A percentile compares a stretch with the other conserved stretches of the same genome.
Evolutionary conservation across 2,888 invertebrate species (phyloP).

Genomic region (Sepioteuthis lessoniana): DNA sequence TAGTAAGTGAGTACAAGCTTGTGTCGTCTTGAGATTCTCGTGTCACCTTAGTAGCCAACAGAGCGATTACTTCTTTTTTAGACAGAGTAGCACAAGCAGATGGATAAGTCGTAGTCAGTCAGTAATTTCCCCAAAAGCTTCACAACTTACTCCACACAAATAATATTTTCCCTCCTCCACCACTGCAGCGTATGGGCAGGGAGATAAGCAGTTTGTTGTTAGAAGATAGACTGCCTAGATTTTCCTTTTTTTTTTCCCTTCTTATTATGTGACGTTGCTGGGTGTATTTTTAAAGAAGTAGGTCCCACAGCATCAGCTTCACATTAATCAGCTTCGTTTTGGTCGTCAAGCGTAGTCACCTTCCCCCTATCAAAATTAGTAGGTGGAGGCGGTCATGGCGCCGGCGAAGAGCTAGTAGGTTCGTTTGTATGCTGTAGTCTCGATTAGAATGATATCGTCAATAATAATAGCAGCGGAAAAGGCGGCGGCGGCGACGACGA

Average conservation of each 20-base stretch:
- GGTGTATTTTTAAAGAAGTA: conserved; percentile 33
- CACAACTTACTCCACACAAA: background rate
- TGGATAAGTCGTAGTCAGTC: conserved; percentile 33
- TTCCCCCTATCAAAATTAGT: conserved; percentile 36
- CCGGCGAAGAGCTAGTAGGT: conserved; percentile 41
- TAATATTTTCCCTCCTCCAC: conserved; percentile 15
- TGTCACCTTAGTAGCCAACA: background rate
- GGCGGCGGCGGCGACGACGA: background rate
- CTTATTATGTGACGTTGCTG: conserved; percentile 8
- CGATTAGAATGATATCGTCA: conserved; percentile 40
- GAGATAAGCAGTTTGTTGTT: conserved; percentile 6
- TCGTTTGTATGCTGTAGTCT: conserved; percentile 37
- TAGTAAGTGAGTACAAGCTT: background rate
- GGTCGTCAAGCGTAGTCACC: conserved; percentile 39
- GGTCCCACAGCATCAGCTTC: conserved; percentile 24
- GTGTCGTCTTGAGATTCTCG: conserved; percentile 20
- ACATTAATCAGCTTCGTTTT: background rate
- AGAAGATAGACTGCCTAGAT: background rate
- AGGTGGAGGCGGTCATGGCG: conserved; percentile 46
- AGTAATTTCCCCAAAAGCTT: background rate
- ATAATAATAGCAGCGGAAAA: background rate
- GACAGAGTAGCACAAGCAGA: background rate
- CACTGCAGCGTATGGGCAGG: conserved; percentile 17
- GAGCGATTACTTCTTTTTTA: background rate
- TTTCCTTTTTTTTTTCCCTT: background rate